Evolutionary conservation across 1,140 invertebrate genomes (phyloP), one percentile per base, ranked within the genome.

Genomic region (Popillia japonica): DNA sequence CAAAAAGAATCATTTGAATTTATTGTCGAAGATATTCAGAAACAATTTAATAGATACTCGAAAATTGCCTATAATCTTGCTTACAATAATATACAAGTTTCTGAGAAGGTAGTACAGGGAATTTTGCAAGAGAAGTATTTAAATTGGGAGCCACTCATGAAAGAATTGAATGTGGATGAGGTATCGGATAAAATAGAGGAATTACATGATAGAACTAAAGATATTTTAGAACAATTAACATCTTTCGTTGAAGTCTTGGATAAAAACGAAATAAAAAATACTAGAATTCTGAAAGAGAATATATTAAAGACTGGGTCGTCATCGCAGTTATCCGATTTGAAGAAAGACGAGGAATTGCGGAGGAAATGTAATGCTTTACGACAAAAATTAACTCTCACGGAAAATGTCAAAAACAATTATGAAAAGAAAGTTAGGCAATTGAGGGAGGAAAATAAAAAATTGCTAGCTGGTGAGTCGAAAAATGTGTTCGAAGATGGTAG

Each of bases 331-430:
- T 11, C 74, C 10, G 72, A 77, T 20, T 40, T 73, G 7, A 76
- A 76, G 75, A 55, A 44, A 64, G 83, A 84, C 40, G 82, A 84
- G 10, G 83, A 84, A 17, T 79, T 77, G 75, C 79, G 80, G 48
- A 84, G 82, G 78, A 83, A 83, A 76, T 82, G 82, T 76, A 76
- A 80, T 40, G 75, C 77, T 34, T 55, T 82, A 44, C 81, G 79
- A 55, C 82, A 82, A 68, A 79, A 80, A 68, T 40, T 84, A 10
- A 81, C 81, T 7, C 75, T 84, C 20, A 64, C 78, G 11, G 83
- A 84, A 48, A 84, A 83, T 78, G 76, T 82, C 2, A 84, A 83
- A 59, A 81, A 78, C 61, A 84, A 84, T 78, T 80, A 81, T 34
- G 83, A 84, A 75, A 82, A 81, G 72, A 83, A 81, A 76, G 27